Conservation (phyloP, 30 jellyfish, hydroid and myxozoan genomes). For the Aurelia aurita region DNA sequence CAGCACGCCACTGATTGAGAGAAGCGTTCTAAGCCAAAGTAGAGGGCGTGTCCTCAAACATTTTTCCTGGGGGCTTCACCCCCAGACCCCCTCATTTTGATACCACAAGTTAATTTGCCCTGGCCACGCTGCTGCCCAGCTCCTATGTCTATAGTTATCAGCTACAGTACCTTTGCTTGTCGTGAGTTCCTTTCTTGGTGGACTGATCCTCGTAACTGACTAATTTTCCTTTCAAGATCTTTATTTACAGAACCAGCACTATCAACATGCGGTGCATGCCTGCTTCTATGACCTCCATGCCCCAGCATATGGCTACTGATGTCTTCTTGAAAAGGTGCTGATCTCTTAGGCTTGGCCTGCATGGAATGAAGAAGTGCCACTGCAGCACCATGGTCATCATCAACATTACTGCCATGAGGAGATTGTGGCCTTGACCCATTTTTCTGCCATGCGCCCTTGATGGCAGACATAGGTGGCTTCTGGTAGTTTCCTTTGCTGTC, state of each 20-base stretch:
- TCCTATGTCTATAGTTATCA: not conserved
- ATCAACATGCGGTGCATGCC: conserved; percentile 3
- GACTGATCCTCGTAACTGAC: conserved; percentile 20
- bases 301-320: not conserved
- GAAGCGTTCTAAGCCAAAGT: too few species aligned
- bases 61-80: too few species aligned
- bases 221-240: conserved; percentile 24
- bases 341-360: conserved; percentile 21
- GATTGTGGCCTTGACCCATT: conserved; percentile 6
- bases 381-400: conserved; percentile 32
- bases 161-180: not conserved
- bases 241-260: conserved; percentile 52
- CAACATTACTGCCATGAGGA: not conserved
- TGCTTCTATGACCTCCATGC: conserved; percentile 2
- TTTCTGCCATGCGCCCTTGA: conserved; percentile 62
- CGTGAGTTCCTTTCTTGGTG: not conserved
- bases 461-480: conserved; percentile 20
- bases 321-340: not conserved
- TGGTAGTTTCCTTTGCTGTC: conserved; percentile 29
- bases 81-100: too few species aligned
- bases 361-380: conserved; percentile 20
- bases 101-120: too few species aligned
- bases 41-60: too few species aligned
- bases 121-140: too few species aligned
- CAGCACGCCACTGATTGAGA: too few species aligned